Conservation (phyloP, 2,888 invertebrate species). For the Sphecodes monilicornis region DNA sequence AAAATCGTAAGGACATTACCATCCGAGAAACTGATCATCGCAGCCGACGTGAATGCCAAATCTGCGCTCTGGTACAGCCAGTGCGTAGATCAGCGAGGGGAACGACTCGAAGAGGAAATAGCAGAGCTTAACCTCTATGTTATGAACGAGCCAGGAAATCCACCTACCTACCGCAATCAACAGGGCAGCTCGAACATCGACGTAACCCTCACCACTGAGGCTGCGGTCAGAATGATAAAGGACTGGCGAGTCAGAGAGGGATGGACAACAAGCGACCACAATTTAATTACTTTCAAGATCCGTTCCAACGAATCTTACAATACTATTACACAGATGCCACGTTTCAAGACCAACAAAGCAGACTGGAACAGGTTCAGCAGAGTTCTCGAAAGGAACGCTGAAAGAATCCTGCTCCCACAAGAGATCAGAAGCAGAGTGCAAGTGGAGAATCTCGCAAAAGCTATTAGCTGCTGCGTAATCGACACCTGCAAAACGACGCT, state of each 20-base stretch:
- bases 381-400: background rate
- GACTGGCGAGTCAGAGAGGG: conserved; percentile 23
- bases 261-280: conserved; percentile 38
- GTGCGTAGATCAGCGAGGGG: no score
- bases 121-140: background rate
- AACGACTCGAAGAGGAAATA: background rate
- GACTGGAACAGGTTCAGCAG: background rate
- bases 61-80: background rate
- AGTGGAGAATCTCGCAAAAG: no score
- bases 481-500: background rate
- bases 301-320: background rate
- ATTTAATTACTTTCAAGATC: background rate
- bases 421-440: background rate
- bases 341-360: background rate
- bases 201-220: conserved; percentile 18
- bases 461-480: background rate
- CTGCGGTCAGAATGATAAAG: background rate
- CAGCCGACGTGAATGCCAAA: background rate
- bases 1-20: background rate
- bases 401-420: background rate
- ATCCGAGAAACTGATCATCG: background rate
- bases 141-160: background rate
- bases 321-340: background rate
- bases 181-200: conserved; percentile 43
- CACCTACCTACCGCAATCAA: no score